Conservation (phyloP, 2,888 invertebrate genomes). For the Cantharis nigra region DNA sequence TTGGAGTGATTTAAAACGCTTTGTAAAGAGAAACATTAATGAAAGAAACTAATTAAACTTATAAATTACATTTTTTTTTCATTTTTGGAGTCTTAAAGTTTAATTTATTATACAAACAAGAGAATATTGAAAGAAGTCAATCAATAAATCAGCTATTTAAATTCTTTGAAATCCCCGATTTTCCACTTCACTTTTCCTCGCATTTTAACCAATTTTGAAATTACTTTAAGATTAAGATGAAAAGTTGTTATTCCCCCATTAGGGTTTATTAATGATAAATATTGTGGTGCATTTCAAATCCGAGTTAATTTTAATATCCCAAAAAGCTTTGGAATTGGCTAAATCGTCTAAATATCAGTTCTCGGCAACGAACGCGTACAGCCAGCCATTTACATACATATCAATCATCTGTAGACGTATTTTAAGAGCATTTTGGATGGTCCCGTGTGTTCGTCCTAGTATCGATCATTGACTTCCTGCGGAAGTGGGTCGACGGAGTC, state of each 20-base stretch:
- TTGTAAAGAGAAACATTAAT: too few species aligned
- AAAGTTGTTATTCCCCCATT: neutral
- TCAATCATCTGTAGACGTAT: slow-evolving; percentile 21
- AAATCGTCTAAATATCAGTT: slow-evolving; percentile 13
- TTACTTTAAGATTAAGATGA: slow-evolving; percentile 12
- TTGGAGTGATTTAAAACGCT: too few species aligned
- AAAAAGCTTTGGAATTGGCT: neutral
- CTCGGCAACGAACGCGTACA: slow-evolving; percentile 1
- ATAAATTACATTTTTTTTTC: slow-evolving; percentile 24
- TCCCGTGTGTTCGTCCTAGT: slow-evolving; percentile 21
- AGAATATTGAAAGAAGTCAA: slow-evolving; percentile 38
- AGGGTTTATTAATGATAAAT: neutral
- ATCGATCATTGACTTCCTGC: slow-evolving; percentile 32
- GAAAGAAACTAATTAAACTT: neutral
- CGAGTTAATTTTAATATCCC: neutral
- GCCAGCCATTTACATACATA: slow-evolving; percentile 16
- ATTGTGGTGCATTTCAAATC: neutral
- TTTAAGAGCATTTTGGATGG: slow-evolving; percentile 18
- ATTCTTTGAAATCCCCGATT: slow-evolving; percentile 39
- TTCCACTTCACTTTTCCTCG: slow-evolving; percentile 41
- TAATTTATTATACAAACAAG: slow-evolving; percentile 42
- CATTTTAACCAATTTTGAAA: slow-evolving; percentile 42
- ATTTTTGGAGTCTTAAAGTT: slow-evolving; percentile 38
- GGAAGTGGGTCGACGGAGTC: slow-evolving; percentile 45
- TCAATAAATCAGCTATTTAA: slow-evolving; percentile 45